Base-by-base conservation (phyloP, 2,113 vertebrate genomes). In the Antechinus stuartii region DNA sequence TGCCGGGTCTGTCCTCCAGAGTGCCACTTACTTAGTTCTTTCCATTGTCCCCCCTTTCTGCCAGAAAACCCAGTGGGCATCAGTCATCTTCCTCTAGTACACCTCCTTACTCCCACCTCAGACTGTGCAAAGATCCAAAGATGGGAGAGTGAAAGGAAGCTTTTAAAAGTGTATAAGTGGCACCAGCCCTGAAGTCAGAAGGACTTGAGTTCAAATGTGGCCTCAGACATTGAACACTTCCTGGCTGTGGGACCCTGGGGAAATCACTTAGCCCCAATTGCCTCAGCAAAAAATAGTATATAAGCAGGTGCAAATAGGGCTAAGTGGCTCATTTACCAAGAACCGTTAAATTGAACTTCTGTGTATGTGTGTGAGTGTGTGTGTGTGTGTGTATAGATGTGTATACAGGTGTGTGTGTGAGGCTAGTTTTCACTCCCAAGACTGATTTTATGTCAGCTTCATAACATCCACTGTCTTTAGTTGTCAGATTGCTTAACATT, bases 391-490 rank as follows among this genome's bases (percentile, higher is more conserved):
- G n/a, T n/a, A n/a, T n/a, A n/a, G n/a, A n/a, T n/a, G n/a, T n/a
- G n/a, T n/a, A n/a, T n/a, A n/a, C n/a, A n/a, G n/a, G n/a, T n/a
- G n/a, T n/a, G n/a, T n/a, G n/a, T n/a, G n/a, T n/a, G n/a, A n/a
- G n/a, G n/a, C n/a, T n/a, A n/a, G n/a, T n/a, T n/a, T n/a, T 42
- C 0, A 22, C 1, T 84, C 68, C 68, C 8, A 6, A 42, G 68
- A 5, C 2, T 8, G n/a, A 84, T 8, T 0, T 42, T 1, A 42
- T 23, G 1, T 84, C 0, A 42, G 0, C 3, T 84, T 84, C 7
- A 84, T 84, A 84, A 23, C 16, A 42, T 42, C 68, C 68, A 84
- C 68, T 84, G 68, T 42, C 68, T 42, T 84, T 6, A 42, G n/a
- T 8, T n/a, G n/a, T 84, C n/a, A 42, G 19, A 42, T 84, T 42